Conservation (phyloP, 2,113 vertebrate species). For the Panthera tigris region DNA sequence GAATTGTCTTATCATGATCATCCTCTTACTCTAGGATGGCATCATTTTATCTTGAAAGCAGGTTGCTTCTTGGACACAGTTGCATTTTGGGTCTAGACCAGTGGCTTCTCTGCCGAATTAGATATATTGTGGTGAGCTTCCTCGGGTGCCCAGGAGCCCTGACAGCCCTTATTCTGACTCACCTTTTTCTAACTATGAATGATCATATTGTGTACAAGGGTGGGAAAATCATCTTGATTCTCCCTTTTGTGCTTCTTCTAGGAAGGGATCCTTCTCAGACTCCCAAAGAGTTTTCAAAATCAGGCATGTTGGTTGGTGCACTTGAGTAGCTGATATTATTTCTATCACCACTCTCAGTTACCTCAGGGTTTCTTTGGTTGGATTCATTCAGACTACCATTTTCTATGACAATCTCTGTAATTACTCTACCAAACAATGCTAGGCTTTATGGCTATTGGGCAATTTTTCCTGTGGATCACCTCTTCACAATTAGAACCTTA, state of each 20-base stretch:
- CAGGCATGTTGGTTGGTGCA: constrained; percentile 17
- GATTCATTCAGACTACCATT: background rate
- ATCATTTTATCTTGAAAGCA: constrained; percentile 69
- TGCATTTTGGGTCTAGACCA: constrained; percentile 58
- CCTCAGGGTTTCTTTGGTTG: constrained; percentile 42
- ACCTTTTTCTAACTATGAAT: constrained; percentile 42
- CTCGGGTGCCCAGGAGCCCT: background rate
- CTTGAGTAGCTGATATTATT: constrained; percentile 32
- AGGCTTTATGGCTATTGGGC: background rate
- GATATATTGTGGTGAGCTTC: constrained; percentile 74
- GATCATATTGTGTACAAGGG: background rate
- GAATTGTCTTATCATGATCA: constrained; percentile 84
- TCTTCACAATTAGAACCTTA: constrained; percentile 74
- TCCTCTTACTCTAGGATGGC: constrained; percentile 85
- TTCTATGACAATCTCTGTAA: background rate
- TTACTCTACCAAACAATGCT: background rate
- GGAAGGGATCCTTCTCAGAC: constrained; percentile 87
- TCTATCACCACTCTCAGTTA: constrained; percentile 38
- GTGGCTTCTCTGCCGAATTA: constrained; percentile 77
- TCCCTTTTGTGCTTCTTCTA: constrained; percentile 83
- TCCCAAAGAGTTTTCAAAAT: constrained; percentile 86
- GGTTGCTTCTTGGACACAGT: constrained; percentile 60
- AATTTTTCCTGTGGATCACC: background rate
- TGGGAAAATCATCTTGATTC: constrained; percentile 53
- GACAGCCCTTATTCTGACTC: background rate